Conservation (phyloP, 2,113 vertebrate genomes). For the Tenrec ecaudatus region DNA sequence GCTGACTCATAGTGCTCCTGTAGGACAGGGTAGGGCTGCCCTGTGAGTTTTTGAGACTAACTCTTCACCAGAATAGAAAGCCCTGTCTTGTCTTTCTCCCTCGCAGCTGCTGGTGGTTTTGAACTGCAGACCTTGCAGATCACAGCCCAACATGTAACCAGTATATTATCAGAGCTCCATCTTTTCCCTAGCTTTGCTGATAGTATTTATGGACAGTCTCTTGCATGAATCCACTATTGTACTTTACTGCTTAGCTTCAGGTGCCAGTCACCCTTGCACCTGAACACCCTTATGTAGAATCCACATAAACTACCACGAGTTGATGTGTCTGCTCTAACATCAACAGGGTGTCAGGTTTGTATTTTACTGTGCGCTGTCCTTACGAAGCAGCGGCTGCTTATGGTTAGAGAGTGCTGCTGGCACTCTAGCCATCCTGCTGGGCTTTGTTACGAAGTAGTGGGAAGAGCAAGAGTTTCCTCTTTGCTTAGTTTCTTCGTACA, state of each 20-base stretch:
- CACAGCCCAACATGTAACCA: too few species aligned
- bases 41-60: too few species aligned
- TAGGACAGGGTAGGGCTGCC: too few species aligned
- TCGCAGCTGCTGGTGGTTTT: too few species aligned
- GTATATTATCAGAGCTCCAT: neutral
- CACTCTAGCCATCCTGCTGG: neutral
- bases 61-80: too few species aligned
- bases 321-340: neutral
- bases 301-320: neutral
- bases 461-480: neutral
- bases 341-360: neutral
- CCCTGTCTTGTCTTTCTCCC: too few species aligned
- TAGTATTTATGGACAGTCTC: neutral
- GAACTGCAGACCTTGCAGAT: too few species aligned
- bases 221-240: constrained; percentile 1
- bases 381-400: neutral
- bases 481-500: neutral
- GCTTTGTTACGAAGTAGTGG: neutral
- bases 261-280: neutral
- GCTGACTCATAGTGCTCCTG: too few species aligned
- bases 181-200: neutral
- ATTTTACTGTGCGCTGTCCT: neutral
- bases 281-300: neutral
- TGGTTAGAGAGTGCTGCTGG: neutral
- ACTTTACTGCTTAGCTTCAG: neutral